A percentile compares a stretch with the other conserved stretches of the same genome.
Conservation (phyloP, 2,797 vertebrate species). For the Platalea minor region DNA sequence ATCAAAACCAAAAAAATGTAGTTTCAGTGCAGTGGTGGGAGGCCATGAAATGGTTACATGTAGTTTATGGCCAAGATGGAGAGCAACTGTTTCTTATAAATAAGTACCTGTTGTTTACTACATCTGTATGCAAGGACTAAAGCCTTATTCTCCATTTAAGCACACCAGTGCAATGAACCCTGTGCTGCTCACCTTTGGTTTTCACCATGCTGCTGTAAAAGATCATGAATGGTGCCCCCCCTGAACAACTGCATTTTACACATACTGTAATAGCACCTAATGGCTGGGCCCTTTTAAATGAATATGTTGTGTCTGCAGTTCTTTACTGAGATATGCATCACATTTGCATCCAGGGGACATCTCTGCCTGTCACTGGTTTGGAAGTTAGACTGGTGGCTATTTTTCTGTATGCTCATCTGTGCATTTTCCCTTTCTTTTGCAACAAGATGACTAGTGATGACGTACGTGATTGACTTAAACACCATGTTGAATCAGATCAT, state of each 20-base stretch:
- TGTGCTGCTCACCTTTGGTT: not conserved
- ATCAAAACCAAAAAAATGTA: fast-evolving
- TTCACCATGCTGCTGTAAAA: not conserved
- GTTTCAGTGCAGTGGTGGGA: not conserved
- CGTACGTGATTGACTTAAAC: not conserved
- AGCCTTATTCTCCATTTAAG: not conserved
- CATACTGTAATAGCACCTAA: not conserved
- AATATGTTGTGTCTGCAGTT: not conserved
- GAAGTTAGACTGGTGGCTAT: not conserved
- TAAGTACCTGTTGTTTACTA: not conserved
- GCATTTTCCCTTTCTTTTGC: not conserved
- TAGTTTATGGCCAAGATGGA: not conserved
- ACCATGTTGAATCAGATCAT: not conserved
- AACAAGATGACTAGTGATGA: not conserved
- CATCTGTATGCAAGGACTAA: not conserved
- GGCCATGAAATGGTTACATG: not conserved
- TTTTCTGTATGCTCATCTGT: not conserved
- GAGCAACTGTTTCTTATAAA: not conserved
- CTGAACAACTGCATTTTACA: not conserved
- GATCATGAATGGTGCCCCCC: not conserved
- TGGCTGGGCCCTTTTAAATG: not conserved
- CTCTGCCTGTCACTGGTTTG: not conserved
- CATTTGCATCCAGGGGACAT: not conserved
- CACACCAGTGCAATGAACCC: not conserved
- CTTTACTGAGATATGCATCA: not conserved